Conservation (phyloP, 2,888 invertebrate species). For the Tipula vernalis region DNA sequence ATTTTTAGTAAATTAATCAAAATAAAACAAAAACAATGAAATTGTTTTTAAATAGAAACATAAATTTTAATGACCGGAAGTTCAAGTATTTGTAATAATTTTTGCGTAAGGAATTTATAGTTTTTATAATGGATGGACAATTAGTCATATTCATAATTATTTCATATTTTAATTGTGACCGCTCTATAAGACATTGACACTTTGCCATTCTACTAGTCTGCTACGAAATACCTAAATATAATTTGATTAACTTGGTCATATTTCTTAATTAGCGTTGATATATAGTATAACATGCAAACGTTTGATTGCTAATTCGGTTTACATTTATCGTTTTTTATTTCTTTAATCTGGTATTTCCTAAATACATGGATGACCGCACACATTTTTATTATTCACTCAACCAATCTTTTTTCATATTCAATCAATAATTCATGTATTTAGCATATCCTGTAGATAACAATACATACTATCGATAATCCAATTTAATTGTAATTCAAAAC, state of each 20-base stretch:
- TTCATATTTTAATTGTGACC: neutral
- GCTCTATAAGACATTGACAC: neutral
- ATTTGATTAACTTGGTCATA: neutral
- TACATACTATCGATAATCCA: neutral
- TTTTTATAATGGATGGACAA: neutral
- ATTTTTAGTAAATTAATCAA: neutral
- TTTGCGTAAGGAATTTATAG: neutral
- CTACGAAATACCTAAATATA: neutral
- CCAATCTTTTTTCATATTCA: neutral
- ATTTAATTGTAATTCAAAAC: neutral
- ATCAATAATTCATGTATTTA: neutral
- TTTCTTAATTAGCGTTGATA: neutral
- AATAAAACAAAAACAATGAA: too few relatives aligned
- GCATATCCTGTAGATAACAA: neutral
- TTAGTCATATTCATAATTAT: neutral
- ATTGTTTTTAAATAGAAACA: neutral
- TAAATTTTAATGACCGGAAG: neutral
- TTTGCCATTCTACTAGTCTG: neutral
- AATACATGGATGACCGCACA: neutral
- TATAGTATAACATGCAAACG: neutral
- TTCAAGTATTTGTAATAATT: neutral
- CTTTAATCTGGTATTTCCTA: neutral
- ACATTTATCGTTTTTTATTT: neutral
- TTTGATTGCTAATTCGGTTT: neutral
- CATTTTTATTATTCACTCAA: neutral